phyloP scores from a whole-genome alignment of 2,888 invertebrate species.

The Meteorus cinctellus region DNA sequence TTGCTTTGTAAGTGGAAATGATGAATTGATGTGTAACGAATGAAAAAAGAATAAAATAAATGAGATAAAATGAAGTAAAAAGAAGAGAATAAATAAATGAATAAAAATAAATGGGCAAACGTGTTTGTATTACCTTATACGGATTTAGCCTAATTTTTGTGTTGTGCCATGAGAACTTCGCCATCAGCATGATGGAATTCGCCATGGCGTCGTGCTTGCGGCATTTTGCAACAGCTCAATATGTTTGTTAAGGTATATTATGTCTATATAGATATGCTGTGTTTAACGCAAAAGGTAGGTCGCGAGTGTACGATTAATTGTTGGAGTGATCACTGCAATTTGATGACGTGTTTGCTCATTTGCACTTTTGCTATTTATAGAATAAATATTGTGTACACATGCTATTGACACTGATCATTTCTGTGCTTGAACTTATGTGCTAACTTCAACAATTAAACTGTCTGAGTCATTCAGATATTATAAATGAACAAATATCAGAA shows the following conservation, averaged over 20 bases:
- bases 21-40: slow-evolving; percentile 30
- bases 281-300: slow-evolving; percentile 13
- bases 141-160: slow-evolving; percentile 60
- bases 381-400: background rate
- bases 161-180: slow-evolving; percentile 48
- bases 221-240: slow-evolving; percentile 29
- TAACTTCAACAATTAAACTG: too few relatives aligned
- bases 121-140: slow-evolving; percentile 53
- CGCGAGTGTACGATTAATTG: background rate
- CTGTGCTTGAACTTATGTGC: background rate
- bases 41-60: slow-evolving; percentile 38
- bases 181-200: slow-evolving; percentile 18
- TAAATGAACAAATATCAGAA: too few relatives aligned
- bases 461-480: too few relatives aligned
- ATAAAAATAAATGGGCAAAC: slow-evolving; percentile 39
- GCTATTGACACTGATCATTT: background rate
- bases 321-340: slow-evolving; percentile 2
- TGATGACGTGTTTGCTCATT: slow-evolving; percentile 7
- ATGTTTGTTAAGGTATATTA: background rate
- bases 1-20: slow-evolving; percentile 28
- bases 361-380: background rate
- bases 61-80: slow-evolving; percentile 41
- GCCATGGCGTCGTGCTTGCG: background rate
- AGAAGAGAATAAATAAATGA: background rate
- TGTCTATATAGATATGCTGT: slow-evolving; percentile 19